Conservation (phyloP, 2,113 vertebrate genomes). For the Drymodes brunneopygia region DNA sequence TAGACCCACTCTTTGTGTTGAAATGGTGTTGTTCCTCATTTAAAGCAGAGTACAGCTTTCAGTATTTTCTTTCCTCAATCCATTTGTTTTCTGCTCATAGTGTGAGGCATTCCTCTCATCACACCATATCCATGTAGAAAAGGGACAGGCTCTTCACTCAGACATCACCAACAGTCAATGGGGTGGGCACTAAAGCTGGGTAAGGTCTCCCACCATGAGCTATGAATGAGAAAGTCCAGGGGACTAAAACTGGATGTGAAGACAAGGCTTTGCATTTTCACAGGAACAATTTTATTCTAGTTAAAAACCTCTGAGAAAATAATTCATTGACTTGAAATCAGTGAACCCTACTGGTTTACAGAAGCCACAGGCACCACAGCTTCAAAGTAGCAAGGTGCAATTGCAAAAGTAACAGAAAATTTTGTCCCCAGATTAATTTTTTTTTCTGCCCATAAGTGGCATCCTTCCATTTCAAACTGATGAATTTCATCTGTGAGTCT, state of each 20-base stretch:
- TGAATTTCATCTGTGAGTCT: conserved; percentile 25
- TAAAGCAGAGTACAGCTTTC: background rate
- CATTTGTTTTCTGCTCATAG: background rate
- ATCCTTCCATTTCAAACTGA: background rate
- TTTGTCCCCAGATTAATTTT: background rate
- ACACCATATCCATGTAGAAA: background rate
- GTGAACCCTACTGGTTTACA: background rate
- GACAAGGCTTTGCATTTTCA: background rate
- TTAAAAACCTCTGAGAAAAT: background rate
- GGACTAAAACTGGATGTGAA: background rate
- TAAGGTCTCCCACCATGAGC: background rate
- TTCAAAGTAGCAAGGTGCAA: background rate
- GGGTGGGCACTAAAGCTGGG: background rate
- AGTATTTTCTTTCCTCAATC: background rate
- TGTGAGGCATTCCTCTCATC: background rate
- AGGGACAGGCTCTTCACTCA: background rate
- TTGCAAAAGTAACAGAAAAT: background rate
- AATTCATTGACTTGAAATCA: background rate
- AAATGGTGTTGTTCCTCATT: background rate
- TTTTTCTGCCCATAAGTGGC: background rate
- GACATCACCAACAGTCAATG: no score
- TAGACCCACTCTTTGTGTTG: background rate
- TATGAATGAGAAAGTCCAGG: background rate
- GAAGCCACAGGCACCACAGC: background rate
- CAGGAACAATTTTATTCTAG: background rate